Evolutionary conservation across 2,888 invertebrate species (phyloP).

Genomic region (Amphipoea lucens): DNA sequence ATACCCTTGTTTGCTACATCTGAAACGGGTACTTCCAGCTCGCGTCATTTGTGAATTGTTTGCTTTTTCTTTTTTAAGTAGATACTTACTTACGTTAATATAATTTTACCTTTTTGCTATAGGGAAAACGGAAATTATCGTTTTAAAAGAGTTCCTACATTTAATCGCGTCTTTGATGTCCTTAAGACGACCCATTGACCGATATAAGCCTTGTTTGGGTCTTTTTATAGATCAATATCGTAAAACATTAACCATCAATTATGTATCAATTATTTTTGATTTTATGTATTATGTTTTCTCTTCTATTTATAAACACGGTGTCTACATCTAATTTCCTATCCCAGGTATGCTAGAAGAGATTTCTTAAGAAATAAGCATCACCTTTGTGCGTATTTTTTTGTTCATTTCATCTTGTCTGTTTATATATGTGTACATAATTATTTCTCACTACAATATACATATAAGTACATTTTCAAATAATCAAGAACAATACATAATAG

Average conservation of each 20-base stretch:
- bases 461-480: too few relatives aligned
- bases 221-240: background rate
- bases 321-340: background rate
- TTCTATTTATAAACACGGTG: background rate
- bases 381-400: background rate
- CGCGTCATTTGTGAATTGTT: constrained; percentile 44
- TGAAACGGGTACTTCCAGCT: constrained; percentile 39
- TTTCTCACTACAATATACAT: too few relatives aligned
- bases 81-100: background rate
- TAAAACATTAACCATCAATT: background rate
- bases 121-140: background rate
- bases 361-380: background rate
- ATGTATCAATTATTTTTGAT: background rate
- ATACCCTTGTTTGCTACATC: constrained; percentile 58
- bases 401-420: background rate
- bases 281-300: background rate
- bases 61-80: constrained; percentile 23
- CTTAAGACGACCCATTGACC: too few relatives aligned
- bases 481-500: too few relatives aligned
- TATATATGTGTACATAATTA: background rate
- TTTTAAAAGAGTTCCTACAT: background rate
- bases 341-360: background rate
- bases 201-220: background rate
- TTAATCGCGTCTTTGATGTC: background rate
- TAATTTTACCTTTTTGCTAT: background rate